Conservation (phyloP, 2,113 vertebrate species). For the Euleptes europaea region DNA sequence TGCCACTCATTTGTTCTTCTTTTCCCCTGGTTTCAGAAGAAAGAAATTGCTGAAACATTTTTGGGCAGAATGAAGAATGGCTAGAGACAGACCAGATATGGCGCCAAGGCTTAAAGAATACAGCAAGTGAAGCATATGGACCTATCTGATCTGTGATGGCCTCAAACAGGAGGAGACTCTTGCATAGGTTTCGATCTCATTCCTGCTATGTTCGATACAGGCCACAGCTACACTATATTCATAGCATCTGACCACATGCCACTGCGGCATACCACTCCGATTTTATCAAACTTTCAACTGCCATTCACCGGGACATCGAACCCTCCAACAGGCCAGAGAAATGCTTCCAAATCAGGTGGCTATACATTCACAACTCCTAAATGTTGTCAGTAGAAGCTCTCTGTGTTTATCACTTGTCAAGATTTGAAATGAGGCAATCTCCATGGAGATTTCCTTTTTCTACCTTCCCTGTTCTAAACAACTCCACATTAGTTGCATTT, state of each 20-base stretch:
- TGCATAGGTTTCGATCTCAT: neutral
- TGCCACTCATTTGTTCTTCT: neutral
- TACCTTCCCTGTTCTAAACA: slow-evolving; percentile 4
- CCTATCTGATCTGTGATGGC: neutral
- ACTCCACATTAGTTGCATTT: neutral
- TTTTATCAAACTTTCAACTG: neutral
- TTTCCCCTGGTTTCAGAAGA: neutral
- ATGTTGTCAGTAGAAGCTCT: neutral
- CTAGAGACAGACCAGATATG: neutral
- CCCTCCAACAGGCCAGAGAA: neutral
- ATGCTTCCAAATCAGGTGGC: neutral
- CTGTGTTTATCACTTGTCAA: neutral
- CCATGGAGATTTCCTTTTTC: neutral
- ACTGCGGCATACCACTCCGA: neutral
- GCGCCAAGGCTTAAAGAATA: neutral
- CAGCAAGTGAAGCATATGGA: neutral
- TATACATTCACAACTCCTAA: neutral
- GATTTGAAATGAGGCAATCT: neutral
- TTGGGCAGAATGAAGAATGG: neutral
- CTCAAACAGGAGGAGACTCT: neutral
- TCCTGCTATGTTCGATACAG: neutral
- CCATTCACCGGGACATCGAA: neutral
- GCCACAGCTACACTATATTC: neutral
- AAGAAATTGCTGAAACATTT: neutral
- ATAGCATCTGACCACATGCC: neutral